Percentiles rank a stretch among this genome's conserved stretches.
Conservation (phyloP, 2,797 vertebrate genomes). For the Rhabdophis nuchalis region DNA sequence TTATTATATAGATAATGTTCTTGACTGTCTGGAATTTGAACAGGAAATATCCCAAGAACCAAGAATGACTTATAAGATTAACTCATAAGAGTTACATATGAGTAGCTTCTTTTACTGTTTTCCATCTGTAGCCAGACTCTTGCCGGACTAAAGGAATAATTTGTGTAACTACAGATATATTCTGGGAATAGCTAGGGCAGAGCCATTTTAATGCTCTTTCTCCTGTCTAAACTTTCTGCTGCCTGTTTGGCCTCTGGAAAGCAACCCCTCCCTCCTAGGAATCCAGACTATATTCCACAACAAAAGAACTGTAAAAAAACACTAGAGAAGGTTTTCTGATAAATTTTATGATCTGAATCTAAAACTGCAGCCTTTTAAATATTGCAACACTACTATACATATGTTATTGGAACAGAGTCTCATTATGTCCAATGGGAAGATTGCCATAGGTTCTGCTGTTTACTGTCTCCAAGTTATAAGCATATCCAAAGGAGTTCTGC, state of each 20-base stretch:
- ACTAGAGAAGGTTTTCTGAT: neutral
- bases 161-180: neutral
- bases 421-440: neutral
- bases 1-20: neutral
- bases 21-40: neutral
- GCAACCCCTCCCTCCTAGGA: neutral
- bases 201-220: neutral
- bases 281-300: neutral
- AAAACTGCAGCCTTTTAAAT: neutral
- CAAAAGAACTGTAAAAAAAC: neutral
- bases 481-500: neutral
- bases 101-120: neutral
- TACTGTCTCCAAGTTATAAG: neutral
- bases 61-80: neutral
- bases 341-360: neutral
- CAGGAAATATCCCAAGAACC: neutral
- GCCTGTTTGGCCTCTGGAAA: neutral
- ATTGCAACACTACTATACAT: neutral
- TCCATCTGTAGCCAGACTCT: neutral
- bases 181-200: neutral
- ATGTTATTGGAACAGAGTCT: neutral
- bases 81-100: neutral
- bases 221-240: neutral
- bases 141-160: neutral
- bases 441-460: neutral